Percentiles rank a stretch among this genome's conserved stretches.
Evolutionary conservation across 2,888 invertebrate species (phyloP).

Genomic region (Trileptium ribeirensis): DNA sequence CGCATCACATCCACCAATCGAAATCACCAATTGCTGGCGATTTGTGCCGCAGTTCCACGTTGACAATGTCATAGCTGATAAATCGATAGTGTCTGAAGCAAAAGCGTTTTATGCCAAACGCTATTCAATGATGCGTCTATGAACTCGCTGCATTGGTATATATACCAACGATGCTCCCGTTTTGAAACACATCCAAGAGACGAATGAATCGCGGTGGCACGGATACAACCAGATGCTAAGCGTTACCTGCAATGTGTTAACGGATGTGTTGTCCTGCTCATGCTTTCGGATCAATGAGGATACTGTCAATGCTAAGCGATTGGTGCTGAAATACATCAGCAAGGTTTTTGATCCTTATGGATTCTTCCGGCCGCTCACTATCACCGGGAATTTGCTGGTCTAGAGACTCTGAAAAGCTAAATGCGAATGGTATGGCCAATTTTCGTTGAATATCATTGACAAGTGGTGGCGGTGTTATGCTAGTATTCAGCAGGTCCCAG

Average conservation of each 20-base stretch:
- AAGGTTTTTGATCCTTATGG: constrained; percentile 38
- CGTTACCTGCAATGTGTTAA: too few species aligned
- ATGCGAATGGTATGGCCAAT: constrained; percentile 37
- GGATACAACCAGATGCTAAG: too few species aligned
- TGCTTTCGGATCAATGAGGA: neutral
- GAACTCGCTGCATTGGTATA: constrained; percentile 23
- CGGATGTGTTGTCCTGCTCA: neutral
- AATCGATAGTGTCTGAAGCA: constrained; percentile 19
- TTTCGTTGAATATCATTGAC: constrained; percentile 23
- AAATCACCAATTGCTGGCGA: neutral
- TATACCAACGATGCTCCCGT: neutral
- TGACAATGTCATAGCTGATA: constrained; percentile 20
- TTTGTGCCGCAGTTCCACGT: constrained; percentile 30
- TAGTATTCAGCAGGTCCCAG: neutral
- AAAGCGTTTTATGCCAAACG: constrained; percentile 19
- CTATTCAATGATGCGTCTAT: constrained; percentile 22
- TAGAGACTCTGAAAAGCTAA: constrained; percentile 39
- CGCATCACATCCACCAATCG: neutral
- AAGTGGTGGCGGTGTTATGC: neutral
- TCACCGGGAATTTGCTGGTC: constrained; percentile 36
- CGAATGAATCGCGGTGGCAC: too few species aligned
- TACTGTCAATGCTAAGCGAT: constrained; percentile 26
- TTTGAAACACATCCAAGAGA: neutral
- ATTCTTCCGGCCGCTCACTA: constrained; percentile 28
- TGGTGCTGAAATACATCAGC: constrained; percentile 32